Base-by-base conservation (phyloP, 2,888 invertebrate genomes). In the Exocentrus adspersus region DNA sequence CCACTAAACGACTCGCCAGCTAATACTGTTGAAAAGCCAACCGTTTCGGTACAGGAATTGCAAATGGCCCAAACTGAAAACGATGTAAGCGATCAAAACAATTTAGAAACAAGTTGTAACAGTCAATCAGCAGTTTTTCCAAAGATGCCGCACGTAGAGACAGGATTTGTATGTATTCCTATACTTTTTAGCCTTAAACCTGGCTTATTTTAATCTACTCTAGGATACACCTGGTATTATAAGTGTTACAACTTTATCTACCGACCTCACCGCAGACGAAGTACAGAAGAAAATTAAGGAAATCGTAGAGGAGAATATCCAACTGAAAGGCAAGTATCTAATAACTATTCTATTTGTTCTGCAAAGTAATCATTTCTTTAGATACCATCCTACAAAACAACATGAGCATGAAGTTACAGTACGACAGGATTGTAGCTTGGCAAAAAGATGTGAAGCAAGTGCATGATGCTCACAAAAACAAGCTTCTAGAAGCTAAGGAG, bases 331-430 rank as follows among this genome's bases (percentile, higher is more conserved):
- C 75, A 48, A 37, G 37, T 9, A 57, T 28, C n/a, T n/a, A n/a
- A n/a, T n/a, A n/a, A n/a, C n/a, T n/a, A n/a, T 24, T 24, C 24
- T 24, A 24, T 24, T 24, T 24, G 7, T 24, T 14, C 62, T 56
- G 14, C n/a, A n/a, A n/a, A n/a, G n/a, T n/a, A n/a, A n/a, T n/a
- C n/a, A n/a, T n/a, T n/a, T 77, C 89, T 32, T 85, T 86, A 77
- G 89, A 89, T 69, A 88, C 88, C 0, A 78, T 91, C 32, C 84
- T 85, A 16, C 87, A 89, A 71, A 91, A 90, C 75, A 91, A 90
- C 71, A 82, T 86, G 45, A 87, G 87, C 0, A 87, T 90, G 87
- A 90, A 89, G 73, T 85, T 88, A 46, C 90, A 90, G 78, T 88
- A 89, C 69, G 81, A 86, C 28, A 84, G 86, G 50, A 84, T 91